These are phyloP conservation scores for Clitarchus hookeri DNA, from an alignment of 2,888 invertebrate genomes.

Conservation along the genomic window DNA sequence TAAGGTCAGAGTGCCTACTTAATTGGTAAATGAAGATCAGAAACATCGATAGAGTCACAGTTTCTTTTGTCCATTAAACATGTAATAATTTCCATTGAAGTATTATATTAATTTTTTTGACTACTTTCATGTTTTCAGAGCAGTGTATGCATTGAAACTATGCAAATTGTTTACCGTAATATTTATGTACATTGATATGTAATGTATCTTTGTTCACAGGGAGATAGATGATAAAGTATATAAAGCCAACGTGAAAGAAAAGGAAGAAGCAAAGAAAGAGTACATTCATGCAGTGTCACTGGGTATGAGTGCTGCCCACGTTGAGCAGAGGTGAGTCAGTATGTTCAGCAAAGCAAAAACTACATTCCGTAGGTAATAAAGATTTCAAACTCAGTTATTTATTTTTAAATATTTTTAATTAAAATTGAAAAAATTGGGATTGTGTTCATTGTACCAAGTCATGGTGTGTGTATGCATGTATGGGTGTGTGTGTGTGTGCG, in stretches of 20 bases:
- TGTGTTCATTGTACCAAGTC: too few species aligned
- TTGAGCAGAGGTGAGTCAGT: conserved; percentile 2
- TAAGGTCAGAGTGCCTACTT: too few species aligned
- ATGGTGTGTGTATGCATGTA: too few species aligned
- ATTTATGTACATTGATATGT: not conserved
- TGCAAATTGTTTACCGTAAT: not conserved
- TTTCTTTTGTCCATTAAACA: too few species aligned
- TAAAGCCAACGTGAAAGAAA: conserved; percentile 67
- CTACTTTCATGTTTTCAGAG: not conserved
- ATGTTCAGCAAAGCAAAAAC: too few species aligned
- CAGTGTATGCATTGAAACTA: not conserved
- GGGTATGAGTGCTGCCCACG: not conserved
- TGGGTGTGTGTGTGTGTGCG: too few species aligned
- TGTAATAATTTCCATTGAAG: too few species aligned
- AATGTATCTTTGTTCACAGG: conserved; percentile 52
- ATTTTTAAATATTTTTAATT: not conserved
- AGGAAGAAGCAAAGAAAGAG: conserved; percentile 64
- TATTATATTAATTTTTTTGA: too few species aligned
- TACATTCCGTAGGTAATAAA: too few species aligned
- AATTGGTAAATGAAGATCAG: too few species aligned
- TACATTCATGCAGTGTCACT: conserved; percentile 57
- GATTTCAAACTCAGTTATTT: not conserved
- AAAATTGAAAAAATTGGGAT: too few species aligned
- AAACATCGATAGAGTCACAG: too few species aligned
- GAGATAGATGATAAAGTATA: conserved; percentile 65